Evolutionary conservation across 1,140 invertebrate genomes (phyloP), one percentile per base, ranked within the genome.

Genomic region (Drosophila suzukii): DNA sequence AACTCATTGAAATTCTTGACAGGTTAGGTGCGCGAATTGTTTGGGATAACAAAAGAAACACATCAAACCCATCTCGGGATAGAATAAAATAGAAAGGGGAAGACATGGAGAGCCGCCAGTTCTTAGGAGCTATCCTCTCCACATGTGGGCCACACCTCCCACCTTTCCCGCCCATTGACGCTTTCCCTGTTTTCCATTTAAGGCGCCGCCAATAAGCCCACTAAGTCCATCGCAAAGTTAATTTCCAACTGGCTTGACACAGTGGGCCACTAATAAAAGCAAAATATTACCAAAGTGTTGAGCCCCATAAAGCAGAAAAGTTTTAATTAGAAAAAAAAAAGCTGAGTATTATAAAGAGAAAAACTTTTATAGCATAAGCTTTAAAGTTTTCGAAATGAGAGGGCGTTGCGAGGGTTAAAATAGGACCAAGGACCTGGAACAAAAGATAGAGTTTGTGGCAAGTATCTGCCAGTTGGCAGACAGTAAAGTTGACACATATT

Each of bases 1-100:
- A 88, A 88, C 83, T 88, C 84, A 89, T 88, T 88, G 84, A 89
- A 88, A 88, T 88, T 88, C 83, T 74, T 77, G 63, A 74, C 84
- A 77, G 81, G 79, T 72, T 76, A 58, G 72, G 63, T 47, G 67
- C 72, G 79, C 83, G 79, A 83, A 88, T 83, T 79, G 79, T 78
- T 62, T 70, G 63, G 81, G 76, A 82, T 79, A 79, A 74, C 73
- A 86, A 79, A 86, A 66, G 58, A 86, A 75, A 57, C 41, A 63
- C 75, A 78, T 60, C 65, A 71, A 57, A n/a, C 55, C 51, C 60
- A 67, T 62, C 38, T 56, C 49, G 57, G 30, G 36, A 43, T 34
- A 27, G 17, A 54, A n/a, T 41, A n/a, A 17, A 36, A 49, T 54
- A 12, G 36, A 32, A n/a, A 39, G 44, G 34, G 38, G 6, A 30